Evolutionary conservation across 2,888 invertebrate genomes (phyloP).

Genomic region (Pandemis cinnamomeana): DNA sequence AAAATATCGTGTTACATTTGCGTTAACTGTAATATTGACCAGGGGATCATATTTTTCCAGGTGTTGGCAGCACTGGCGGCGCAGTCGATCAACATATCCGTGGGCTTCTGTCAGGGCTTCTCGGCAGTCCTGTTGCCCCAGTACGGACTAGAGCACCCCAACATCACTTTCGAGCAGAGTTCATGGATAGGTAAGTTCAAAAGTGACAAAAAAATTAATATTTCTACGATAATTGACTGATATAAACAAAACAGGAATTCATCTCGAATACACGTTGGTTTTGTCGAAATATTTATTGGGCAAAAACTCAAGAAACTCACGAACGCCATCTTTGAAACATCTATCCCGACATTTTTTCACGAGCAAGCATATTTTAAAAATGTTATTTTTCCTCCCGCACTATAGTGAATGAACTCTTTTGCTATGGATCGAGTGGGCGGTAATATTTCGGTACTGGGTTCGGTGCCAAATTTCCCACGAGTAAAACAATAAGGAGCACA

Average conservation of each 20-base stretch:
- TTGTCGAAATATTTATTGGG: not conserved
- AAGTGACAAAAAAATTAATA: not conserved
- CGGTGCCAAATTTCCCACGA: conserved; percentile 37
- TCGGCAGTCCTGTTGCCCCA: conserved; percentile 90
- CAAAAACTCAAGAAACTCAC: not conserved
- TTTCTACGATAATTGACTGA: too few relatives aligned
- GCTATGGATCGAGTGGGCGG: conserved; percentile 15
- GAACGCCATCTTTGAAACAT: not conserved
- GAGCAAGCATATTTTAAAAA: not conserved
- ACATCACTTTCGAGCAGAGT: conserved; percentile 85
- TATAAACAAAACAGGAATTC: too few relatives aligned
- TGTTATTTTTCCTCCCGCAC: not conserved
- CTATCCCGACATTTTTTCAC: not conserved
- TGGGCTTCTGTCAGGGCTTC: conserved; percentile 90
- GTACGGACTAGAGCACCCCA: conserved; percentile 81
- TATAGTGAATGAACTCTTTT: conserved; percentile 31
- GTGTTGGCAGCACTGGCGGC: conserved; percentile 88
- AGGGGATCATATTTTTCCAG: conserved; percentile 72
- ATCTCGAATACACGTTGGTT: not conserved
- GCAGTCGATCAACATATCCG: conserved; percentile 90
- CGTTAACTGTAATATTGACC: conserved; percentile 41
- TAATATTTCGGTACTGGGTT: conserved; percentile 25
- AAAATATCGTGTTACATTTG: not conserved
- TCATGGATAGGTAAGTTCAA: conserved; percentile 88
- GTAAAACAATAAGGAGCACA: conserved; percentile 19